Conservation (phyloP, 2,113 vertebrate genomes). For the Muscicapa adusta region DNA sequence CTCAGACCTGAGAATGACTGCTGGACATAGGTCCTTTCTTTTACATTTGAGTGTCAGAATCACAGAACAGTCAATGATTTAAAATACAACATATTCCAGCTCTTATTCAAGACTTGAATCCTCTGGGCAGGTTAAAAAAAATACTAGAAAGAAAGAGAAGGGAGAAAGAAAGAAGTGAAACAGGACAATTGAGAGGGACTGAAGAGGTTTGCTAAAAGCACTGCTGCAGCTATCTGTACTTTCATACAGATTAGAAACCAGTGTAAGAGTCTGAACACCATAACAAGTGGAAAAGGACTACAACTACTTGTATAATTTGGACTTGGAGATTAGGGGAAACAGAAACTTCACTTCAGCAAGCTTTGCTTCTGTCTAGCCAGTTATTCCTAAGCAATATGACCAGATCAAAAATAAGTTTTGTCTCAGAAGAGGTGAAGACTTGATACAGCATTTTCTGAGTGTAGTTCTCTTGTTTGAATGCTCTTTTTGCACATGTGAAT, state of each 20-base stretch:
- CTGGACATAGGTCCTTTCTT: neutral
- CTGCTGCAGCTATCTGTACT: neutral
- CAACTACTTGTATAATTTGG: neutral
- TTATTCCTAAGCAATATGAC: neutral
- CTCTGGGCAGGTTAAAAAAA: too few species aligned
- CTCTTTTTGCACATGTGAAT: neutral
- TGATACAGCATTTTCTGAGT: neutral
- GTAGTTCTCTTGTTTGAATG: neutral
- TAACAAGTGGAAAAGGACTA: neutral
- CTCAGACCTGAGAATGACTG: neutral
- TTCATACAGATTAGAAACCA: neutral
- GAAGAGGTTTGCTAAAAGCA: neutral
- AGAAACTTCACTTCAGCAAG: neutral
- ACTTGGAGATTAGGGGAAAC: neutral
- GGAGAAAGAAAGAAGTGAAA: neutral
- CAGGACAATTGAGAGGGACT: neutral
- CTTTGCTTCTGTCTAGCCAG: neutral
- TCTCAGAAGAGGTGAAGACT: neutral
- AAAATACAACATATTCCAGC: neutral
- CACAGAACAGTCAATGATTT: neutral
- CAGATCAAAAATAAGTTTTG: neutral
- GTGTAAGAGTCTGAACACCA: neutral
- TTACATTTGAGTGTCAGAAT: neutral
- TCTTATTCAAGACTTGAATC: neutral
- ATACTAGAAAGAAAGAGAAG: neutral